These are phyloP conservation scores for Balaeniceps rex DNA, from an alignment of 2,113 vertebrate genomes.

Conservation along the genomic window DNA sequence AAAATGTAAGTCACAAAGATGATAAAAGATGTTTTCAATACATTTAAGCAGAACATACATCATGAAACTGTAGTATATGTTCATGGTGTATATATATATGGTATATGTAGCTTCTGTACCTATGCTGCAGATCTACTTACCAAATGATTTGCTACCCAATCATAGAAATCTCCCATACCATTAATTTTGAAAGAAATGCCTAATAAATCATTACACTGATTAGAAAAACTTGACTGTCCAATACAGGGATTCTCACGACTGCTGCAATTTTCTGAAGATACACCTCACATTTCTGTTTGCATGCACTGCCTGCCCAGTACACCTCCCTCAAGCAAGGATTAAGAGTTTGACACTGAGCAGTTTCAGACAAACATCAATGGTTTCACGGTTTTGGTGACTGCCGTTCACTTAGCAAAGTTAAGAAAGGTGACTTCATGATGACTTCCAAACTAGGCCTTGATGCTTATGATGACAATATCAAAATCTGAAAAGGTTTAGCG, in stretches of 20 bases:
- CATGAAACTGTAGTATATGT: not conserved
- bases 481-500: not conserved
- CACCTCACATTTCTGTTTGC: not conserved
- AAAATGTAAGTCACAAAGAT: not conserved
- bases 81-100: too few relatives aligned
- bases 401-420: not conserved
- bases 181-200: not conserved
- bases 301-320: not conserved
- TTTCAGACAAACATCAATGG: not conserved
- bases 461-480: not conserved
- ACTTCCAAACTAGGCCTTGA: not conserved
- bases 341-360: not conserved
- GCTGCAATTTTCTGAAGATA: not conserved
- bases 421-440: not conserved
- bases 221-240: not conserved
- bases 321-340: not conserved
- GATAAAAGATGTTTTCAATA: not conserved
- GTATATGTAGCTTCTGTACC: not conserved
- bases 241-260: not conserved
- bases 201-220: not conserved
- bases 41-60: not conserved
- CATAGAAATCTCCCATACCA: not conserved
- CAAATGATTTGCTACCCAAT: not conserved
- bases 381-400: not conserved
- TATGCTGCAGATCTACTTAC: not conserved